Evolutionary conservation across 2,113 vertebrate species (phyloP).

Genomic region (Mola mola): DNA sequence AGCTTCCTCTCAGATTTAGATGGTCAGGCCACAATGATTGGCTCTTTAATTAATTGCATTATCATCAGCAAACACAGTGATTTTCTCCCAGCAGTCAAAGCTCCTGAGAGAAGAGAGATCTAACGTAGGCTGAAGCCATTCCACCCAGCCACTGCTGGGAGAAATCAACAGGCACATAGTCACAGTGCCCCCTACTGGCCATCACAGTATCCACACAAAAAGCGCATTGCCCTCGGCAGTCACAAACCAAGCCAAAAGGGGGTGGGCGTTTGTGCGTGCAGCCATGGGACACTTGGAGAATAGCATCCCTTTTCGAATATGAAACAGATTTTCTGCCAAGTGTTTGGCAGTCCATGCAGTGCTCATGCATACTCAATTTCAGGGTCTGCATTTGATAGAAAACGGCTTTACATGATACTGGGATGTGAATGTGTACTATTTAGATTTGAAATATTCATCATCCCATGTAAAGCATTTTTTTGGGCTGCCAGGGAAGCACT

Average conservation of each 20-base stretch:
- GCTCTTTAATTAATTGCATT: constrained; percentile 81
- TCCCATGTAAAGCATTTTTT: constrained; percentile 57
- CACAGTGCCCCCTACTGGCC: constrained; percentile 78
- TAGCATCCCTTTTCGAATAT: constrained; percentile 60
- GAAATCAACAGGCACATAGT: constrained; percentile 72
- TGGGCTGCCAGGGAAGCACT: constrained; percentile 17
- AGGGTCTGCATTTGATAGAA: constrained; percentile 66
- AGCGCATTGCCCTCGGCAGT: constrained; percentile 42
- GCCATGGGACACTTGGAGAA: constrained; percentile 62
- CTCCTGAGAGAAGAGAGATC: constrained; percentile 77
- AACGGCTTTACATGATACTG: constrained; percentile 74
- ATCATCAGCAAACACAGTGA: constrained; percentile 80
- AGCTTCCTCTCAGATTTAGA: constrained; percentile 69
- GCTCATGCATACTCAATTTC: constrained; percentile 74
- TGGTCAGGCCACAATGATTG: constrained; percentile 77
- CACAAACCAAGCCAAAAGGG: constrained; percentile 51
- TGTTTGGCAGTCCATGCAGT: constrained; percentile 64
- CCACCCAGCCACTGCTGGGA: constrained; percentile 59
- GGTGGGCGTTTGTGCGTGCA: constrained; percentile 55
- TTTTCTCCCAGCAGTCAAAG: constrained; percentile 69
- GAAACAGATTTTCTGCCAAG: constrained; percentile 68
- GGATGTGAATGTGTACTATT: constrained; percentile 63
- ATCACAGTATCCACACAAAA: not conserved
- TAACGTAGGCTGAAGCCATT: constrained; percentile 59
- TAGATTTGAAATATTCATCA: constrained; percentile 65